Conservation (phyloP, 2,113 vertebrate genomes). For the Hypomesus transpacificus region DNA sequence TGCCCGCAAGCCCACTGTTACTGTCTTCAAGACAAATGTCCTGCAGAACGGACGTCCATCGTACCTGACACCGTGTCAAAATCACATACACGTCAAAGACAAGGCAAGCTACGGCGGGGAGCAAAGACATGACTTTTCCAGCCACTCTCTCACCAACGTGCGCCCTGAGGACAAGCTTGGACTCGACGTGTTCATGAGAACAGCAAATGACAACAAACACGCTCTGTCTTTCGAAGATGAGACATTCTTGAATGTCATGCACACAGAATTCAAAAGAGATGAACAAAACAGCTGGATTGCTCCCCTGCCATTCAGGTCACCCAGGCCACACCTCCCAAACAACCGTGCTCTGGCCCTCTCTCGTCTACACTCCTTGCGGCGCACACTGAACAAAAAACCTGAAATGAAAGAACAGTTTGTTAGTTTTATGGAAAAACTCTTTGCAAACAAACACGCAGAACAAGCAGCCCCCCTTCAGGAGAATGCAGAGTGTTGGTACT, state of each 20-base stretch:
- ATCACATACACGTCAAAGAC: constrained; percentile 14
- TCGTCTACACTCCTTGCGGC: constrained; percentile 11
- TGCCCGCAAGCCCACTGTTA: constrained; percentile 13
- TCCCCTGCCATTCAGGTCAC: constrained; percentile 23
- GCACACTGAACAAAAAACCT: constrained; percentile 15
- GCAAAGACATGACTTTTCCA: neutral
- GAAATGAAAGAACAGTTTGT: constrained; percentile 1
- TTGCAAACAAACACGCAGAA: constrained; percentile 32
- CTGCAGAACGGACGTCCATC: constrained; percentile 12
- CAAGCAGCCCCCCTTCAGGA: constrained; percentile 3
- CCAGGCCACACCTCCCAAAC: constrained; percentile 14
- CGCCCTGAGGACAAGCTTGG: neutral
- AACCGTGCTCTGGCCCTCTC: constrained; percentile 23
- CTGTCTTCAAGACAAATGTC: constrained; percentile 19
- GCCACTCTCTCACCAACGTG: neutral
- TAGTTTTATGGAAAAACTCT: constrained; percentile 35
- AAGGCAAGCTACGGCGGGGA: constrained; percentile 1
- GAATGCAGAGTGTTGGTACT: constrained; percentile 28
- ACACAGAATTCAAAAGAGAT: neutral
- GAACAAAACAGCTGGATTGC: constrained; percentile 22
- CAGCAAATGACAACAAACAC: neutral
- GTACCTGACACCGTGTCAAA: constrained; percentile 18
- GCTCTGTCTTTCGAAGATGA: constrained; percentile 7
- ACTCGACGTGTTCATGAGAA: constrained; percentile 10
- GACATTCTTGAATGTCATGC: constrained; percentile 4